Conservation (phyloP, 2,113 vertebrate genomes). For the Dolichotis patagonum region DNA sequence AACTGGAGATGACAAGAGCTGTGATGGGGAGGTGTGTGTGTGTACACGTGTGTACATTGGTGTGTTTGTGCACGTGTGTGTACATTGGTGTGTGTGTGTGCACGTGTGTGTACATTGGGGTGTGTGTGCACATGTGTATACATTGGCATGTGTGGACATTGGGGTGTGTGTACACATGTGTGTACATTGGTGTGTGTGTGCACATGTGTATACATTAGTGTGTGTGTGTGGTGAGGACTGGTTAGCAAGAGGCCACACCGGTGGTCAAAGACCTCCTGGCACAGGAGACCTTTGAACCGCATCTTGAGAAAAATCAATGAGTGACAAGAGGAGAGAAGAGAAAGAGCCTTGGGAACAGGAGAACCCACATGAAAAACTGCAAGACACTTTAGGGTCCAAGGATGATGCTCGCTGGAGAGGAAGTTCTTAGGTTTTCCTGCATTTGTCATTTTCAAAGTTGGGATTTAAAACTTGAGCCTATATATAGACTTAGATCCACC, state of each 20-base stretch:
- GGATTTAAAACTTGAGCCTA: conserved; percentile 21
- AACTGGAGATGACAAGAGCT: background rate
- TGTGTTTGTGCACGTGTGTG: background rate
- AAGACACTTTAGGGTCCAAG: background rate
- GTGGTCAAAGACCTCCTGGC: background rate
- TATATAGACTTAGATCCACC: conserved; percentile 11
- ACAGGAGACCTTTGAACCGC: background rate
- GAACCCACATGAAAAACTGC: background rate
- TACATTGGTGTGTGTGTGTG: background rate
- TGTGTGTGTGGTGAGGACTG: background rate
- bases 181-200: background rate
- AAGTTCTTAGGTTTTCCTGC: background rate
- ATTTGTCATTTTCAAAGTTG: conserved; percentile 5
- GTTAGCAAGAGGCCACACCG: background rate
- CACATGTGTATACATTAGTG: too few relatives aligned
- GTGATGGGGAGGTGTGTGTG: background rate
- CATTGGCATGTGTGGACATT: background rate
- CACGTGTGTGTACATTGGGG: too few relatives aligned
- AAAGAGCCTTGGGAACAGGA: background rate
- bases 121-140: background rate
- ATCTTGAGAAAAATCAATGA: background rate
- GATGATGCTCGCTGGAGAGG: background rate
- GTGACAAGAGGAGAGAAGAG: background rate
- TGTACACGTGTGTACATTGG: background rate
- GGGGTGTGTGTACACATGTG: background rate